Conservation (phyloP, 23 tunicate genomes). For the Halocynthia roretzi region DNA sequence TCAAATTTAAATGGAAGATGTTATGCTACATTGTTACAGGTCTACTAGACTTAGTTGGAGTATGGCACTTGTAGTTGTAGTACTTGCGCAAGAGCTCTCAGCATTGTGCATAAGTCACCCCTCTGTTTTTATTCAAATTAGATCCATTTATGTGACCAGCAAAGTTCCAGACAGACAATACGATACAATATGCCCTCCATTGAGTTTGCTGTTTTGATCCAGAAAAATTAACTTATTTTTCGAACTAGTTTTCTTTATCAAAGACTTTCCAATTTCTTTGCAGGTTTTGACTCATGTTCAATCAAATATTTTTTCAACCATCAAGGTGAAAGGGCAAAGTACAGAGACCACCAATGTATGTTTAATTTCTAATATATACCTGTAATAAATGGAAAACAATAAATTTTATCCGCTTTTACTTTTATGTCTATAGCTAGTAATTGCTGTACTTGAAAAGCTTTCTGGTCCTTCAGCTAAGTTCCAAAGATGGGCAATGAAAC, state of each 20-base stretch:
- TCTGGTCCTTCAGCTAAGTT: constrained; percentile 10
- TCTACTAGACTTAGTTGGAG: no score
- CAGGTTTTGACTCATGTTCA: background rate
- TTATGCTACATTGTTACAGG: no score
- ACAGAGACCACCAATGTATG: constrained; percentile 1
- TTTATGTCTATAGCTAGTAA: background rate
- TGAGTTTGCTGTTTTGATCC: no score
- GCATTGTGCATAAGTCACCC: no score
- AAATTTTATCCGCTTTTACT: background rate
- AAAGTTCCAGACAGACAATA: no score
- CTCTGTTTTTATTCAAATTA: no score
- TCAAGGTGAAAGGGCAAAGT: constrained; percentile 22
- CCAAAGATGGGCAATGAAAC: constrained; percentile 89
- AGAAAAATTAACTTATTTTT: no score
- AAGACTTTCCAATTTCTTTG: background rate
- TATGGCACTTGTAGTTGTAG: no score
- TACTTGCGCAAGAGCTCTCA: no score
- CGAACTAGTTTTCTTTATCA: no score
- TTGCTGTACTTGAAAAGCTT: constrained; percentile 8
- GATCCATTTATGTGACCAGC: no score
- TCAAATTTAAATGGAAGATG: background rate
- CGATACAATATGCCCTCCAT: no score
- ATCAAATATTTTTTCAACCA: constrained; percentile 22
- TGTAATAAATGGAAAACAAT: background rate
- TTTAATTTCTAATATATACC: background rate